Conservation (phyloP, 35 echinoderm and acorn worm genomes). For the Stichopus chloronotus region DNA sequence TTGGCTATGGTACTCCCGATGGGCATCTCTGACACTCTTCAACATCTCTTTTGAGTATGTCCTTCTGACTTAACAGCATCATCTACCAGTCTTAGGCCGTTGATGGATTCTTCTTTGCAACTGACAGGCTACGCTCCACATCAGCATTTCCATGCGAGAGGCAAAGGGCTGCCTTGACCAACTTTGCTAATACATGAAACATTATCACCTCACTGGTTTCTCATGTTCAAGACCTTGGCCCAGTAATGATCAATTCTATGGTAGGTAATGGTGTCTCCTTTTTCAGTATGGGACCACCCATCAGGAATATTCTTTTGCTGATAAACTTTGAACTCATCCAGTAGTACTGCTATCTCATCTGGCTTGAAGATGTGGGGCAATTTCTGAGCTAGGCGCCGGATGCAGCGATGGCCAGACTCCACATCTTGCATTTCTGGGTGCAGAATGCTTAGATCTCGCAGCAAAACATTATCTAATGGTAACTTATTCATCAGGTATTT, state of each 20-base stretch:
- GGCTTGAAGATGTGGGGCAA: background rate
- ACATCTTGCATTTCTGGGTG: no score
- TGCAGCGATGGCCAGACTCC: constrained; percentile 17
- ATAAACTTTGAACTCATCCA: constrained; percentile 28
- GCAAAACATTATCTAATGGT: background rate
- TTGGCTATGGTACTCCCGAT: no score
- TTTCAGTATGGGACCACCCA: background rate
- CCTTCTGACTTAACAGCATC: no score
- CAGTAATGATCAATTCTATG: constrained; percentile 13
- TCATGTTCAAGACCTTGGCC: constrained; percentile 25
- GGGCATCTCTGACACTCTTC: constrained; percentile 29
- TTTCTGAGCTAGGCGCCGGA: constrained; percentile 2
- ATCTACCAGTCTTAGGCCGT: background rate
- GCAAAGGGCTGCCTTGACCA: no score
- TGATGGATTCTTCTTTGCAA: no score
- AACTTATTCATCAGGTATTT: background rate
- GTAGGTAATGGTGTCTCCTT: constrained; percentile 17
- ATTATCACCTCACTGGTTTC: constrained; percentile 13
- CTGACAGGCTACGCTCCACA: no score
- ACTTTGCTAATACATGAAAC: constrained; percentile 23
- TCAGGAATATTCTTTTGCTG: constrained; percentile 12
- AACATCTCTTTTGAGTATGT: constrained; percentile 19
- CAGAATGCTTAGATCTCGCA: no score
- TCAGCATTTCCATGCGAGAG: no score
- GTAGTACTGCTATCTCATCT: constrained; percentile 1